Evolutionary conservation across 1,140 invertebrate genomes (phyloP), one percentile per base, ranked within the genome.

Genomic region (Radopholus similis): DNA sequence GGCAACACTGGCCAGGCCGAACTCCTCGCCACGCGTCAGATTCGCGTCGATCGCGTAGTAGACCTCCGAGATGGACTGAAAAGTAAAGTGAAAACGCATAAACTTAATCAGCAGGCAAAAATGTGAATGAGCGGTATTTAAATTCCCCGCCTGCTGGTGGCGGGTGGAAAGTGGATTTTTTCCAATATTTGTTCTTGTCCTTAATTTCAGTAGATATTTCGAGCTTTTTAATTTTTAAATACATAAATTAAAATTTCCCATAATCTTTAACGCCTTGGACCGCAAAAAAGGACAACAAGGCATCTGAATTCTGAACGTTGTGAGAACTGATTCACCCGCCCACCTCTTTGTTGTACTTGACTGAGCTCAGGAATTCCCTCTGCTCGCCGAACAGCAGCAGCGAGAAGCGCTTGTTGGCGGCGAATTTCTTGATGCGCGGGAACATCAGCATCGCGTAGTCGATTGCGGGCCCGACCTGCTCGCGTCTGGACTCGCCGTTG

Each of bases 1-100:
- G 42, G 37, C 5, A 13, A 34, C 15, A 13, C 42, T 18, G 3
- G 55, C 70, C 30, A 74, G 70, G 32, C 37, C 42, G 28, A 72
- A 64, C n/a, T 72, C 70, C 8, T 70, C 70, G 23, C 26, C 72
- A n/a, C 70, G 69, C 6, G 65, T 9, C 56, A 68, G 34, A 53
- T 15, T 18, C 2, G 4, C 3, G 34, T 53, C 4, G 26, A 18
- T n/a, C 15, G 34, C n/a, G 34, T 18, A 4, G 34, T 53, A 53
- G 15, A 53, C 34, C 34, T n/a, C n/a, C n/a, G n/a, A n/a, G n/a
- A n/a, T n/a, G n/a, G n/a, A n/a, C n/a, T n/a, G n/a, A n/a, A n/a
- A n/a, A n/a, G n/a, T n/a, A n/a, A n/a, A n/a, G n/a, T n/a, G n/a
- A n/a, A n/a, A n/a, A n/a, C n/a, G n/a, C n/a, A n/a, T n/a, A n/a